A percentile compares a stretch with the other conserved stretches of the same genome.
phyloP scores from a whole-genome alignment of 1,140 invertebrate genomes.

The Aphelinus certus region DNA sequence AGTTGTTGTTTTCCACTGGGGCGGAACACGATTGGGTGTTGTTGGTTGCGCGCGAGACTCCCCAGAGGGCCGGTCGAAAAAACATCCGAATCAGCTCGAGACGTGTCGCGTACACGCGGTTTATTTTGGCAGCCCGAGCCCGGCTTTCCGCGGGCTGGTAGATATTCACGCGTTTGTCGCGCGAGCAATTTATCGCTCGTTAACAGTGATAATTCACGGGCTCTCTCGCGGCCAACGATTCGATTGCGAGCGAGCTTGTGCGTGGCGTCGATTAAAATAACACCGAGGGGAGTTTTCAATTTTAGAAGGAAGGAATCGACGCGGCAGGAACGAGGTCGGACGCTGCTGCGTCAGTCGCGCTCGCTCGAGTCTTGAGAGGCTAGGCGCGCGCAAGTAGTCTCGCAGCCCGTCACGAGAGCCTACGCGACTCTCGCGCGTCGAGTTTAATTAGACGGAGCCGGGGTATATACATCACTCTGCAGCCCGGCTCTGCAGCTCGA shows the following conservation, averaged over 20 bases:
- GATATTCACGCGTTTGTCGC: too few relatives aligned
- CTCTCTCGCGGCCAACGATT: background rate
- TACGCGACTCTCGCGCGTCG: constrained; percentile 45
- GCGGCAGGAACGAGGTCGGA: constrained; percentile 1
- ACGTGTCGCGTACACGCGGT: too few relatives aligned
- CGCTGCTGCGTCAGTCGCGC: constrained; percentile 33
- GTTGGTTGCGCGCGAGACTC: too few relatives aligned
- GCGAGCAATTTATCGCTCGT: too few relatives aligned
- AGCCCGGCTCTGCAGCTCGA: background rate
- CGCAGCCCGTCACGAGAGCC: constrained; percentile 41
- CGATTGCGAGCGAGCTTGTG: background rate
- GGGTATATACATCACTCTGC: constrained; percentile 25
- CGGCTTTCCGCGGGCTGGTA: too few relatives aligned
- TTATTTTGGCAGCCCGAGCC: too few relatives aligned
- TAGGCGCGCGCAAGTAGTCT: constrained; percentile 41
- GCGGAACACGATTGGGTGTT: too few relatives aligned
- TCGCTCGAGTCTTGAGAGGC: too few relatives aligned
- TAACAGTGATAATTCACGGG: background rate
- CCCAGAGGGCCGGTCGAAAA: too few relatives aligned
- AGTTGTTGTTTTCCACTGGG: too few relatives aligned
- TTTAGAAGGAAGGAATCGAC: constrained; percentile 19
- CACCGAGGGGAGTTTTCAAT: constrained; percentile 2
- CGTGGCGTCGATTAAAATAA: background rate
- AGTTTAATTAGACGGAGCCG: constrained; percentile 56
- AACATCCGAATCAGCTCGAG: too few relatives aligned